Base-by-base conservation (phyloP, 2,888 invertebrate species). In the Lasius fuliginosus region DNA sequence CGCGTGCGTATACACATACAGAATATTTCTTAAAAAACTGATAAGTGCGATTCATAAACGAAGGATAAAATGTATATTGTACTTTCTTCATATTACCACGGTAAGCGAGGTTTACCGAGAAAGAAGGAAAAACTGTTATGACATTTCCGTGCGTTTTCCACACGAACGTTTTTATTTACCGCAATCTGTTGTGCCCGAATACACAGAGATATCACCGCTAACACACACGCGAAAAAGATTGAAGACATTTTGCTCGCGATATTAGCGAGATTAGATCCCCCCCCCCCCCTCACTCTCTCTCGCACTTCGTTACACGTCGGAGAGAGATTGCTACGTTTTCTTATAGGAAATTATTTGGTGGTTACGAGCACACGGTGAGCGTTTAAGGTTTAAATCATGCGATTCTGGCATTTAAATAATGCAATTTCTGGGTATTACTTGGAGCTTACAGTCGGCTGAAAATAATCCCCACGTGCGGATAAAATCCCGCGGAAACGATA, bases 181-280 rank as follows among this genome's bases (percentile, higher is more conserved):
- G 46, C 79, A 81, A 81, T 81, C 79, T 62, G 60, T 71, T 62
- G 69, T 60, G 23, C 23, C 23, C 58, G 40, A 53, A 53, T 11
- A 33, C 60, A 46, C 23, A 18, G 68, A 79, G 69, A 60, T 60
- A 36, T 53, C 33, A 8, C 18, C 30, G 46, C 42, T 11, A 53
- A 12, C 40, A 30, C 42, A 33, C 36, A n/a, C n/a, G 33, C 64
- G 33, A 79, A 60, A 79, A 69, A 62, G 33, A 69, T 68, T 60
- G 23, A 30, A 46, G 69, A 36, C 46, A 36, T 69, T 46, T 33
- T 2, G 60, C 60, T 46, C 60, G 69, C 36, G 60, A 27, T 81
- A 81, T 81, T 81, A 81, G 71, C 69, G 49, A 71, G 49, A 81
- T 81, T 81, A 71, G 60, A 81, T 71, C n/a, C n/a, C n/a, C n/a